These are phyloP conservation scores for Vollenhovia emeryi DNA, from an alignment of 1,140 invertebrate species.

Conservation along the genomic window DNA sequence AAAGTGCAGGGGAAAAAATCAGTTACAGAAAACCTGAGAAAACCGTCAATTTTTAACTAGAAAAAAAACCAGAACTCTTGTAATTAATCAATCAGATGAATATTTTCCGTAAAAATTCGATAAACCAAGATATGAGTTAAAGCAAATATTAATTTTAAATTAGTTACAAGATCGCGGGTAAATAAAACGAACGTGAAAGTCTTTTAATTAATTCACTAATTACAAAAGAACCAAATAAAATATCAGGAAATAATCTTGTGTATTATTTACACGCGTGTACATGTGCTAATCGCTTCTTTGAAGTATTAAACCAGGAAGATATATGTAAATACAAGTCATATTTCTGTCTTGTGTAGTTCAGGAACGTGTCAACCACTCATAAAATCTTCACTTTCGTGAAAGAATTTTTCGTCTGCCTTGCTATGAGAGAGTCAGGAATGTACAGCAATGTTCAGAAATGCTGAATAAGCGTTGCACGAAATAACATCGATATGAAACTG, in stretches of 20 bases:
- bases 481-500: neutral
- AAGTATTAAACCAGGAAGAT: neutral
- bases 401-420: neutral
- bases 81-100: neutral
- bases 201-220: neutral
- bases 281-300: neutral
- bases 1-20: neutral
- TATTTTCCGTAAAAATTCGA: neutral
- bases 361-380: neutral
- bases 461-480: neutral
- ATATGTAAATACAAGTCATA: neutral
- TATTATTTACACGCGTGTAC: neutral
- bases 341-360: neutral
- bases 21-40: neutral
- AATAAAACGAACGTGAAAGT: neutral
- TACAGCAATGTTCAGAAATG: neutral
- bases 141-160: neutral
- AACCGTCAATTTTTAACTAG: neutral
- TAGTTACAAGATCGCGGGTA: neutral
- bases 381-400: constrained; percentile 13
- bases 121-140: neutral
- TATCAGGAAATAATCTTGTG: neutral
- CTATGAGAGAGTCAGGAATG: neutral
- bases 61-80: no score
- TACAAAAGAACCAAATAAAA: neutral